Evolutionary conservation across 2,888 invertebrate species (phyloP), one percentile per base, ranked within the genome.

Genomic region (Disparrhopalites patrizii): DNA sequence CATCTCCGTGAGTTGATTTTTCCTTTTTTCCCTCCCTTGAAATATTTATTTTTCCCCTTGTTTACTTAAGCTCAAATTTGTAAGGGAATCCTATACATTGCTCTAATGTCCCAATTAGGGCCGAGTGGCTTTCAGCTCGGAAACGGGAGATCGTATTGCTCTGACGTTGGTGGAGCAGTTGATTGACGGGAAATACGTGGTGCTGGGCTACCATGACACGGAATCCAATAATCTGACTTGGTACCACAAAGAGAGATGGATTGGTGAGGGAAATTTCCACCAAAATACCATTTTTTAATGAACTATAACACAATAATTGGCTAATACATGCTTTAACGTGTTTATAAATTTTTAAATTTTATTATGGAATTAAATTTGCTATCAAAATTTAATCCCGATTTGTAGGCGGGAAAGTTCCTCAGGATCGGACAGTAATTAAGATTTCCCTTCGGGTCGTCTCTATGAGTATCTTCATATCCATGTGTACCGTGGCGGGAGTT

Each of bases 161-260:
- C 84, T 95, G 81, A 99, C 98, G 28, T 95, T 97, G 82, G 94
- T 99, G 75, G 99, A 99, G 79, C 99, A 99, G 81, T 87, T 96
- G 82, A 86, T 90, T 69, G 91, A 94, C 81, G 96, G 97, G 71
- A 91, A 89, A 78, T 99, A 99, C 81, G 87, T 90, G 62, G 90
- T 92, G 77, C 83, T 98, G 62, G 99, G 97, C 18, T 96, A 93
- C 80, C 98, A 96, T 80, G 97, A 99, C 80, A 93, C 93, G 8
- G 93, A 93, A 77, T 89, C 90, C 55, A 94, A 97, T 80, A 94
- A 96, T 81, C 84, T 99, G 51, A 93, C 94, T 7, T 98, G 97
- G 96, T 84, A 89, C 69, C 89, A 91, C 77, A 85, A 86, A 77
- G 94, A 96, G 80, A 86, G 88, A 77, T 98, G 96, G 96, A 88